These are phyloP conservation scores for Chloromyia formosa DNA, from an alignment of 2,888 invertebrate species.

Conservation along the genomic window DNA sequence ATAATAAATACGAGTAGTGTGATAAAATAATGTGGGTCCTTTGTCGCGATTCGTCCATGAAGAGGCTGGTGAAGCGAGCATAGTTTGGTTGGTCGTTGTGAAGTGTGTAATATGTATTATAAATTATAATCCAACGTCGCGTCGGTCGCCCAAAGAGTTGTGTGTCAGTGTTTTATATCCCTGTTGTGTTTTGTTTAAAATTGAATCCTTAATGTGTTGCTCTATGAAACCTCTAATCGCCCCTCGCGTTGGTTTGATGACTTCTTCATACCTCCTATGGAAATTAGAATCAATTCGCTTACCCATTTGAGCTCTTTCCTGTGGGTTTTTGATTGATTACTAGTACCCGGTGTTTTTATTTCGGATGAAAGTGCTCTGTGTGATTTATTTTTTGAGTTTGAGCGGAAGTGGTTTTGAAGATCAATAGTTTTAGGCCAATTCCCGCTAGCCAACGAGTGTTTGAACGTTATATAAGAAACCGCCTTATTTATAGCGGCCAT, in stretches of 20 bases:
- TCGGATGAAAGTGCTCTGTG: too few relatives aligned
- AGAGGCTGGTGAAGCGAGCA: constrained; percentile 7
- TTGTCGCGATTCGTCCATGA: constrained; percentile 13
- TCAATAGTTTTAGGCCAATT: too few relatives aligned
- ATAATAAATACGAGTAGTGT: constrained; percentile 1
- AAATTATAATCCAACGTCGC: too few relatives aligned
- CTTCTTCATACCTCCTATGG: constrained; percentile 31
- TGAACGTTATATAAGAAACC: too few relatives aligned
- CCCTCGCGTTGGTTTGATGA: too few relatives aligned
- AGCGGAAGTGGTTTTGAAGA: too few relatives aligned
- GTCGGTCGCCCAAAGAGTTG: not conserved
- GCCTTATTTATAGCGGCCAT: not conserved
- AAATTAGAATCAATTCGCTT: constrained; percentile 23
- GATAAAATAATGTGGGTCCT: constrained; percentile 13
- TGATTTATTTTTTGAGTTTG: too few relatives aligned
- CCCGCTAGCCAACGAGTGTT: too few relatives aligned
- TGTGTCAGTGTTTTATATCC: not conserved
- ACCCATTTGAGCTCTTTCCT: too few relatives aligned
- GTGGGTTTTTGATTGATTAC: too few relatives aligned
- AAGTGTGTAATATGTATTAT: not conserved
- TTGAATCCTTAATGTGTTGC: constrained; percentile 25
- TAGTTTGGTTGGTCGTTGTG: not conserved
- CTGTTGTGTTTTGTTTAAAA: constrained; percentile 19
- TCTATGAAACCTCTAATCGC: constrained; percentile 32
- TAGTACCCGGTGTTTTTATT: too few relatives aligned